A percentile compares a stretch with the other conserved stretches of the same genome.
These are phyloP conservation scores for Dendroctonus valens DNA, from an alignment of 1,140 invertebrate genomes.

Conservation along the genomic window DNA sequence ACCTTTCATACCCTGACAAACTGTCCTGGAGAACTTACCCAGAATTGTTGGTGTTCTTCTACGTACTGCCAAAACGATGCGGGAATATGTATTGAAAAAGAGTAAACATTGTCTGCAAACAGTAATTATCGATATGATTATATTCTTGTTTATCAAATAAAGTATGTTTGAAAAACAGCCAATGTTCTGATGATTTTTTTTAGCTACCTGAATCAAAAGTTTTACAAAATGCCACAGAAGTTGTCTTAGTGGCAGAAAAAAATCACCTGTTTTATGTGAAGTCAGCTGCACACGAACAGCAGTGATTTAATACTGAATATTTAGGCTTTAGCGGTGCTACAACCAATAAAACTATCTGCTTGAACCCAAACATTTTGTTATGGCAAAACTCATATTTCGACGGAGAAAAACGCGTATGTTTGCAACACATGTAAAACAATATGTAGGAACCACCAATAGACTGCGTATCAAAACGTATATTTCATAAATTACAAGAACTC, in stretches of 20 bases:
- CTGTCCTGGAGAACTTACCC: background rate
- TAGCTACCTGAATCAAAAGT: background rate
- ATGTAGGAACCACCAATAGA: too few relatives aligned
- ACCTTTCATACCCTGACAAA: slow-evolving; percentile 2
- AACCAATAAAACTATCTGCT: too few relatives aligned
- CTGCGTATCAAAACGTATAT: too few relatives aligned
- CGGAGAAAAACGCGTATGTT: too few relatives aligned
- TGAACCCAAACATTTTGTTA: too few relatives aligned
- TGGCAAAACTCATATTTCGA: too few relatives aligned
- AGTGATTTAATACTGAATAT: too few relatives aligned
- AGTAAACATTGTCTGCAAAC: background rate
- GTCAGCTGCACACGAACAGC: too few relatives aligned
- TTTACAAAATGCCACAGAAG: background rate
- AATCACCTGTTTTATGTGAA: too few relatives aligned
- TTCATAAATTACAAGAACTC: too few relatives aligned
- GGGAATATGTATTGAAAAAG: slow-evolving; percentile 8
- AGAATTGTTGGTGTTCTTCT: slow-evolving; percentile 11
- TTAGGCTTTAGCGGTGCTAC: too few relatives aligned
- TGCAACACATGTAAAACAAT: too few relatives aligned
- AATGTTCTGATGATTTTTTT: background rate
- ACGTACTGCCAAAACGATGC: slow-evolving; percentile 1
- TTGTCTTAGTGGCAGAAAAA: background rate
- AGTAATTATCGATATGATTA: background rate
- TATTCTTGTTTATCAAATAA: background rate
- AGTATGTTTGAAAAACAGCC: background rate